Conservation (phyloP, 2,888 invertebrate genomes). For the Pyrgus malvae region DNA sequence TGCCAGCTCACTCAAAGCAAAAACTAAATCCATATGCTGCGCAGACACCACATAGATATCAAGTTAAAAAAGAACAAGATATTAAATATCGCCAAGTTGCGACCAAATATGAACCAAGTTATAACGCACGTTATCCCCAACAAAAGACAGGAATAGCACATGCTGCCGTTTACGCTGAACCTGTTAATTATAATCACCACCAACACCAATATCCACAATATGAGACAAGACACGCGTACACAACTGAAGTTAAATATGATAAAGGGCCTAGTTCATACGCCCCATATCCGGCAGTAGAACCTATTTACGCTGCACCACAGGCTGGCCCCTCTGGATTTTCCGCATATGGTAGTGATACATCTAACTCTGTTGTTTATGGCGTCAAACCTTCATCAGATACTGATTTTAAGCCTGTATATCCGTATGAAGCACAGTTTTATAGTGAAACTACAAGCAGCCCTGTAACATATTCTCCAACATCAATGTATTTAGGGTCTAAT, state of each 20-base stretch:
- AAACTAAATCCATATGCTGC: slow-evolving; percentile 72
- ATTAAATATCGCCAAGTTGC: slow-evolving; percentile 71
- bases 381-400: slow-evolving; percentile 68
- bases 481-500: slow-evolving; percentile 73
- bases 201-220: slow-evolving; percentile 50
- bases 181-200: slow-evolving; percentile 60
- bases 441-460: slow-evolving; percentile 67
- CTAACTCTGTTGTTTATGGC: slow-evolving; percentile 70
- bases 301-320: slow-evolving; percentile 71
- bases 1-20: slow-evolving; percentile 79
- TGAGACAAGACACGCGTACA: slow-evolving; percentile 68
- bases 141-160: slow-evolving; percentile 77
- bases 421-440: slow-evolving; percentile 68
- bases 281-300: slow-evolving; percentile 66
- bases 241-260: slow-evolving; percentile 66
- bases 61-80: slow-evolving; percentile 70
- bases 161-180: slow-evolving; percentile 70
- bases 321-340: slow-evolving; percentile 59
- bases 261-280: slow-evolving; percentile 56
- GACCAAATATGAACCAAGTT: slow-evolving; percentile 63
- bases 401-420: slow-evolving; percentile 74
- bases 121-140: slow-evolving; percentile 68
- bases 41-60: slow-evolving; percentile 68
- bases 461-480: slow-evolving; percentile 68
- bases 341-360: slow-evolving; percentile 60